phyloP scores from a whole-genome alignment of 2,113 vertebrate genomes.

The Anarrhichthys ocellatus region DNA sequence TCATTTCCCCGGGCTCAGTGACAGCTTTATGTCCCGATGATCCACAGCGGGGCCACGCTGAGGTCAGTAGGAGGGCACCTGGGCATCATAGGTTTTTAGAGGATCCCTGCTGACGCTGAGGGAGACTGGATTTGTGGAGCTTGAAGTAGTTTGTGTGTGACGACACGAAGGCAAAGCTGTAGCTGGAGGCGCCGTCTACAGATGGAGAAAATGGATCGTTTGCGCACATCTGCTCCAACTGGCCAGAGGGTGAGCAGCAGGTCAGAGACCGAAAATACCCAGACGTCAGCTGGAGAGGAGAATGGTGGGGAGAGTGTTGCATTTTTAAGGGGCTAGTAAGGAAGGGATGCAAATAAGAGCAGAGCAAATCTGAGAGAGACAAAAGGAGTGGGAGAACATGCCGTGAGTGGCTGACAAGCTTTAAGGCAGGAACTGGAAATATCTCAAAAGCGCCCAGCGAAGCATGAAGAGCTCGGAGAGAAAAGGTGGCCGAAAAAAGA shows the following conservation, averaged over 20 bases:
- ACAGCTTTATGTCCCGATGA: constrained; percentile 59
- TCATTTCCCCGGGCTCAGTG: constrained; percentile 16
- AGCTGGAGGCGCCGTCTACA: constrained; percentile 46
- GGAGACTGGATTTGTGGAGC: constrained; percentile 36
- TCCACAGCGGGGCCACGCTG: not conserved
- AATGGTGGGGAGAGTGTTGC: constrained; percentile 7
- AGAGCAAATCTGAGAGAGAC: constrained; percentile 22
- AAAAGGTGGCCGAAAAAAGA: constrained; percentile 3
- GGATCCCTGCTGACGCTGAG: constrained; percentile 25
- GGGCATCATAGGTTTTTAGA: not conserved
- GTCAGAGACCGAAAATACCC: constrained; percentile 35
- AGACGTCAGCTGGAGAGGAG: constrained; percentile 34
- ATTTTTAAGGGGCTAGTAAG: constrained; percentile 13
- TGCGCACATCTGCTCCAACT: constrained; percentile 43
- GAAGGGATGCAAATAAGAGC: constrained; percentile 26
- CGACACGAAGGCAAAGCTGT: constrained; percentile 29
- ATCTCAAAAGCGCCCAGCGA: constrained; percentile 41
- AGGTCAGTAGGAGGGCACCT: constrained; percentile 23
- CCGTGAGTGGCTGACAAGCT: constrained; percentile 59
- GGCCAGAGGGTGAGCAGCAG: constrained; percentile 55
- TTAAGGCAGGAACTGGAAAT: constrained; percentile 59
- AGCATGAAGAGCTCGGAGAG: constrained; percentile 56
- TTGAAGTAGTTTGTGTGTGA: constrained; percentile 22
- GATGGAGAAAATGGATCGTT: constrained; percentile 32
- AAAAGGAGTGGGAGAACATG: constrained; percentile 49